Conservation (phyloP, 2,113 vertebrate species). For the Cheilinus undulatus region DNA sequence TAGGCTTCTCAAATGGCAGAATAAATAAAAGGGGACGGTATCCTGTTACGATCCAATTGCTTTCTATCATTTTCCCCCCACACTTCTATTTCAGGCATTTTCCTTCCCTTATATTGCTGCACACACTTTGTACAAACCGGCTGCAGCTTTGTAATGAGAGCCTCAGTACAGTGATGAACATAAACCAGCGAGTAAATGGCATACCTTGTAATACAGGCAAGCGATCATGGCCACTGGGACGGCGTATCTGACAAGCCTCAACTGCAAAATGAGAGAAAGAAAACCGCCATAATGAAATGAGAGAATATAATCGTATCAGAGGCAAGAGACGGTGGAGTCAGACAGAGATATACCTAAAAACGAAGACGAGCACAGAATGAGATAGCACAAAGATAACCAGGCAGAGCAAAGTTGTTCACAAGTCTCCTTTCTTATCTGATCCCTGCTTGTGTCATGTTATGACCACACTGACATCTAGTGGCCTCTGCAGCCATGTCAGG, state of each 20-base stretch:
- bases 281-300: conserved; percentile 43
- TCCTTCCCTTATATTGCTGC: neutral
- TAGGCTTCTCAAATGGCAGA: neutral
- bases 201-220: conserved; percentile 93
- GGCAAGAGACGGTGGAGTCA: conserved; percentile 39
- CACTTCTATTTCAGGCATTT: conserved; percentile 28
- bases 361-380: conserved; percentile 28
- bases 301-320: conserved; percentile 17
- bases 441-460: conserved; percentile 40
- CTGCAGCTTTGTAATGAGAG: conserved; percentile 25
- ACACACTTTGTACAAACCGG: neutral
- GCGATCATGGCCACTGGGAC: conserved; percentile 85
- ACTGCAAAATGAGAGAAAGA: conserved; percentile 78
- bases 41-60: conserved; percentile 27
- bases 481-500: conserved; percentile 4
- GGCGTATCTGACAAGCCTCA: conserved; percentile 85
- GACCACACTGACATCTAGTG: conserved; percentile 88
- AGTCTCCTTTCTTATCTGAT: conserved; percentile 22
- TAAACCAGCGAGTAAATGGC: conserved; percentile 51
- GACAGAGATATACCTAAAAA: conserved; percentile 30
- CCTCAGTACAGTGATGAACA: conserved; percentile 48
- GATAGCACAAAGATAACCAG: conserved; percentile 35
- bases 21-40: conserved; percentile 23
- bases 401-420: conserved; percentile 16
- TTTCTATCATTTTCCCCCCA: conserved; percentile 23